Base-by-base conservation (phyloP, 2,113 vertebrate species). In the Phycodurus eques region DNA sequence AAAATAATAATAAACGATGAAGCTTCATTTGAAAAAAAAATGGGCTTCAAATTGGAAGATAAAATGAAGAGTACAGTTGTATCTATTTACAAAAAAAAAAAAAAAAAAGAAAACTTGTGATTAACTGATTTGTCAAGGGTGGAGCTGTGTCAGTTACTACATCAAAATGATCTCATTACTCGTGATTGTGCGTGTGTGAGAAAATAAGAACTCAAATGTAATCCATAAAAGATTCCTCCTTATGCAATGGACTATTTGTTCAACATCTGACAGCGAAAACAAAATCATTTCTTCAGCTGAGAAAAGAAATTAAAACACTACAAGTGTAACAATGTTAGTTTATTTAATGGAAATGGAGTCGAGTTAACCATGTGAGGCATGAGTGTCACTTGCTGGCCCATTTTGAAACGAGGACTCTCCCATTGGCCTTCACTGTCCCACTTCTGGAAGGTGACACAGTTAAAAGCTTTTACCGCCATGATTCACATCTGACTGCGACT, bases 391-490 rank as follows among this genome's bases (percentile, higher is more conserved):
- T 19, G 27, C 71, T 72, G 66, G 42, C 19, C 66, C 60, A 33
- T 43, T 74, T 72, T 81, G 69, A 72, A 66, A 54, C 71, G 60
- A 22, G 72, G 70, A 39, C 35, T n/a, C 76, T 82, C 79, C 56
- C 75, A 78, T 80, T 75, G 80, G 85, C 71, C 81, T 65, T 44
- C 71, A 67, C 73, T 82, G 88, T 74, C 88, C 88, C 75, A 88
- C 63, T 88, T 91, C 74, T 79, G 69, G 74, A 89, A 88, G 88
- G 88, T 91, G 88, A 87, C 87, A 90, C 81, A 88, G 75, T 91
- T 91, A 85, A 54, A 61, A 81, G 82, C 80, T 78, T 70, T 70
- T 68, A 85, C 84, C 80, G 71, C 77, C 19, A 56, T 66, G 71
- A 61, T 79, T 88, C 71, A 76, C 73, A 64, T 78, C 27, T 81